Conservation (phyloP, 2,113 vertebrate genomes). For the Peromyscus maniculatus region DNA sequence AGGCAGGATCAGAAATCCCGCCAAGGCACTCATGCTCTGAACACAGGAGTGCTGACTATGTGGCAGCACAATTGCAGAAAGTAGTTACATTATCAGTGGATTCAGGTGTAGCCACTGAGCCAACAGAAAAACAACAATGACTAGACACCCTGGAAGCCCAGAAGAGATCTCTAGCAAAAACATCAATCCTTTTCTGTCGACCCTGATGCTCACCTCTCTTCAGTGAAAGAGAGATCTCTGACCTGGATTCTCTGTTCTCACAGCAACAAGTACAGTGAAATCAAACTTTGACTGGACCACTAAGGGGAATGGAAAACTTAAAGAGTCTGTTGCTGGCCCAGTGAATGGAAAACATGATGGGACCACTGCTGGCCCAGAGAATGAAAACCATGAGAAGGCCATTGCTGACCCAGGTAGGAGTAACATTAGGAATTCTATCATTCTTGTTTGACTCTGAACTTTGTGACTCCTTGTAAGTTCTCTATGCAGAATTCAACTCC, state of each 20-base stretch:
- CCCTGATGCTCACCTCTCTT: neutral
- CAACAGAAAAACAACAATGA: neutral
- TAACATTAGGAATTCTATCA: neutral
- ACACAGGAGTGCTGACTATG: neutral
- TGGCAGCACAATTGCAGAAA: neutral
- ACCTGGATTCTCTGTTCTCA: constrained; percentile 24
- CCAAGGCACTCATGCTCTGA: neutral
- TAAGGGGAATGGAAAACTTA: neutral
- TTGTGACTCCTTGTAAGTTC: neutral
- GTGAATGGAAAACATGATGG: too few relatives aligned
- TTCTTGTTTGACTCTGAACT: constrained; percentile 17
- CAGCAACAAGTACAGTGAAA: constrained; percentile 36
- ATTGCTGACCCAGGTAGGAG: neutral
- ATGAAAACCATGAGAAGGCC: neutral
- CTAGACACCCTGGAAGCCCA: neutral
- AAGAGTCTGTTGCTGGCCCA: neutral
- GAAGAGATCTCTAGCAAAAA: neutral
- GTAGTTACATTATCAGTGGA: neutral
- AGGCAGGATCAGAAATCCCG: neutral
- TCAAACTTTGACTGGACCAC: neutral
- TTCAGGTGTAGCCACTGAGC: neutral
- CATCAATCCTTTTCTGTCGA: neutral
- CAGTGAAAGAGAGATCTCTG: neutral
- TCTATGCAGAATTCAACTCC: neutral
- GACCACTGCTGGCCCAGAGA: neutral